Evolutionary conservation across 2,888 invertebrate genomes (phyloP).

Genomic region (Adelphocoris suturalis): DNA sequence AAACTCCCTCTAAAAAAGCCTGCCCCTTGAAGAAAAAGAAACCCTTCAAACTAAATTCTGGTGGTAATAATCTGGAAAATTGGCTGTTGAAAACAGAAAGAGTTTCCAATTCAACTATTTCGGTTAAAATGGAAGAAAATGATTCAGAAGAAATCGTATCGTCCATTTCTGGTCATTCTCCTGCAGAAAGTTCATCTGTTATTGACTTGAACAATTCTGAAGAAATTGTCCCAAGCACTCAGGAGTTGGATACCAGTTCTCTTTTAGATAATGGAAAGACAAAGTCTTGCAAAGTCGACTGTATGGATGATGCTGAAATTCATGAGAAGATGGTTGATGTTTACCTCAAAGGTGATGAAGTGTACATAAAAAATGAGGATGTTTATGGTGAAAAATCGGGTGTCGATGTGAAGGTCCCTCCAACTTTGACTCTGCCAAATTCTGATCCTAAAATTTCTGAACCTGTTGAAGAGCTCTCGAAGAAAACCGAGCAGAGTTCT

Average conservation of each 20-base stretch:
- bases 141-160: neutral
- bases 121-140: neutral
- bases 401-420: too few relatives aligned
- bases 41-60: neutral
- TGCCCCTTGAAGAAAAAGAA: constrained; percentile 50
- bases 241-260: constrained; percentile 12
- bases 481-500: too few relatives aligned
- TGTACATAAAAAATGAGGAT: too few relatives aligned
- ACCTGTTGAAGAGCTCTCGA: neutral
- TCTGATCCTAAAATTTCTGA: too few relatives aligned
- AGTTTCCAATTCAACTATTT: neutral
- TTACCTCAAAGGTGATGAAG: neutral
- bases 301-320: neutral
- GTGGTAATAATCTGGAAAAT: constrained; percentile 50
- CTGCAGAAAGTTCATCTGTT: neutral
- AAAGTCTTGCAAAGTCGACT: neutral
- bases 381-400: too few relatives aligned
- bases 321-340: neutral
- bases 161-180: neutral
- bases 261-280: neutral
- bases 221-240: constrained; percentile 60
- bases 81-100: constrained; percentile 57
- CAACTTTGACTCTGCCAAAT: too few relatives aligned
- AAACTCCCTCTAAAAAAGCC: constrained; percentile 33
- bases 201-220: constrained; percentile 51